phyloP scores from a whole-genome alignment of 2,113 vertebrate species.

The Solea solea region DNA sequence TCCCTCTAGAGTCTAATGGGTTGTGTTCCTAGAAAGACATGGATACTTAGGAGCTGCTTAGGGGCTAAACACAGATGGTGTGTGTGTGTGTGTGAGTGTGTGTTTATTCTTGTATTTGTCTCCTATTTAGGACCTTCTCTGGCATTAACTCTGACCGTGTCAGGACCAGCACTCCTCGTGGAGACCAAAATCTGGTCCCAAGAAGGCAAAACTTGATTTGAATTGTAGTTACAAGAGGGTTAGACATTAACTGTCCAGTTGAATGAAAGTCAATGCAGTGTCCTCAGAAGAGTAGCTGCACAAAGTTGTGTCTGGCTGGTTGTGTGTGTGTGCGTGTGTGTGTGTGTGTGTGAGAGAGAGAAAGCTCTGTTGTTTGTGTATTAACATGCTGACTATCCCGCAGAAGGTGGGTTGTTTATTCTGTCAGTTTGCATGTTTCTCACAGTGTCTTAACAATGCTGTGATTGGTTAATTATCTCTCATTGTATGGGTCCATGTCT shows the following conservation, averaged over 20 bases:
- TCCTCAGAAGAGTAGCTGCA: too few species aligned
- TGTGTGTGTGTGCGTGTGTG: neutral
- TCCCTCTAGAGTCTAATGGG: slow-evolving; percentile 61
- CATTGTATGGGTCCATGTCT: slow-evolving; percentile 7
- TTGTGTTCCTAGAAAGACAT: slow-evolving; percentile 66
- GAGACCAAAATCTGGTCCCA: too few species aligned
- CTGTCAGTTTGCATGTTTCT: neutral
- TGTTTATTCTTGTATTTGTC: neutral
- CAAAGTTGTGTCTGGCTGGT: neutral
- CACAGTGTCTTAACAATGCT: neutral
- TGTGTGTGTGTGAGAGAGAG: neutral
- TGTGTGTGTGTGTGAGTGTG: slow-evolving; percentile 30
- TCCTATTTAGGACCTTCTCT: too few species aligned
- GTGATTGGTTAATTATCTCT: neutral
- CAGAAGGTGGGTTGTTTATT: neutral
- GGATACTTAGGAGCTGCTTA: slow-evolving; percentile 65
- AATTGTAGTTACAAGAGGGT: too few species aligned
- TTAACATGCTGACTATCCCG: slow-evolving; percentile 15
- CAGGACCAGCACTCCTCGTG: too few species aligned
- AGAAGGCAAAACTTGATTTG: too few species aligned
- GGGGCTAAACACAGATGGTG: slow-evolving; percentile 51
- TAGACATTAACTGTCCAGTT: too few species aligned
- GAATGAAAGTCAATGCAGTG: too few species aligned
- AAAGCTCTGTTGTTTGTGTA: slow-evolving; percentile 16
- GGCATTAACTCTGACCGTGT: too few species aligned